Conservation (phyloP, 2,113 vertebrate genomes). For the Eublepharis macularius region DNA sequence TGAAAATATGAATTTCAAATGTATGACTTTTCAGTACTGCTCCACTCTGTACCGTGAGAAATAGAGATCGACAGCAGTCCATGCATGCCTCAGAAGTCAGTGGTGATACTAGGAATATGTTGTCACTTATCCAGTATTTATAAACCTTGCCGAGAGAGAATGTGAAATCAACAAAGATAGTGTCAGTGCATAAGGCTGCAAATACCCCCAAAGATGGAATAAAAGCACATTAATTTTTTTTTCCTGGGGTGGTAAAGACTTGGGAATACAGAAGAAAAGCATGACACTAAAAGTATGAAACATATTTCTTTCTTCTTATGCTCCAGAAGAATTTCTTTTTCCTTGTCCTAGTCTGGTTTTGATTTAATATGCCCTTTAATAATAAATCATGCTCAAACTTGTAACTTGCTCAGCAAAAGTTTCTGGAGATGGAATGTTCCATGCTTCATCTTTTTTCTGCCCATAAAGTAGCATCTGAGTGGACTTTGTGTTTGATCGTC, state of each 20-base stretch:
- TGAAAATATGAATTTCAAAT: neutral
- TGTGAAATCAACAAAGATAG: constrained; percentile 5
- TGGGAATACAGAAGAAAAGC: neutral
- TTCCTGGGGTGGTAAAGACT: neutral
- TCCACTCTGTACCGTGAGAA: constrained; percentile 16
- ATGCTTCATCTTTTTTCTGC: neutral
- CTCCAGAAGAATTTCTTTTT: neutral
- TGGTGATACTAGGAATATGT: neutral
- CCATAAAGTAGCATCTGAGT: no score
- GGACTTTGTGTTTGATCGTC: neutral
- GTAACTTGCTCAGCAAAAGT: neutral
- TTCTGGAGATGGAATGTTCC: neutral
- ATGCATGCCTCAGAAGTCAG: constrained; percentile 43
- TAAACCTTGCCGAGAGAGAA: constrained; percentile 31
- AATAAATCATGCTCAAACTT: neutral
- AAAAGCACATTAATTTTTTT: no score
- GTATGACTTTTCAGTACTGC: neutral
- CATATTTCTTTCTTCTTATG: neutral
- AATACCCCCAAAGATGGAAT: neutral
- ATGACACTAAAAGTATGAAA: neutral
- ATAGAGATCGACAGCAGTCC: neutral
- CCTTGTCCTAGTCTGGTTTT: neutral
- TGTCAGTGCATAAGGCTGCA: neutral
- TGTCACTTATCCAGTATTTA: constrained; percentile 31
- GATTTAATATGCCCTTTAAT: neutral